These are phyloP conservation scores for Andricus grossulariae DNA, from an alignment of 1,140 invertebrate species.

Conservation along the genomic window DNA sequence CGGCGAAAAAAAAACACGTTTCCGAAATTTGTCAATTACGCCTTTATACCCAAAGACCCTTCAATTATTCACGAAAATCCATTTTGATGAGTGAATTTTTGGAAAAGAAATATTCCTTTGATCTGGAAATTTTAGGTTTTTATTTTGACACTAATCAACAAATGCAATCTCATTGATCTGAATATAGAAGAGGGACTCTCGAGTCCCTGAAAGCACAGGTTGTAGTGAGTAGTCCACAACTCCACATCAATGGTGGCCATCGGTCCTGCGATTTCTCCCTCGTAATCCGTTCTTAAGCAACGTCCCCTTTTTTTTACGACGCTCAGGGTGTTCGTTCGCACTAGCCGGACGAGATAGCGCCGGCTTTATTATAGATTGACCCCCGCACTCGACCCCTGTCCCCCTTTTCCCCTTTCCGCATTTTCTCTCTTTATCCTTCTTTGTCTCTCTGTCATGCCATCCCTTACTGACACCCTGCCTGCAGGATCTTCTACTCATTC, in stretches of 20 bases:
- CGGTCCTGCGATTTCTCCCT: constrained; percentile 69
- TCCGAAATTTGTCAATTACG: too few relatives aligned
- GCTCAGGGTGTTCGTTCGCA: constrained; percentile 64
- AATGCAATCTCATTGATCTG: background rate
- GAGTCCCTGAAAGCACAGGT: constrained; percentile 44
- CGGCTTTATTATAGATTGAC: constrained; percentile 75
- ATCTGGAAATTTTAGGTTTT: too few relatives aligned
- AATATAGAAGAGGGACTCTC: background rate
- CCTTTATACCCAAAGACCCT: too few relatives aligned
- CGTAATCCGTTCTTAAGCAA: constrained; percentile 74
- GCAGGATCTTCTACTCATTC: constrained; percentile 33
- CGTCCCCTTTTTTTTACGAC: constrained; percentile 72
- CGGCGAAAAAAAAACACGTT: too few relatives aligned
- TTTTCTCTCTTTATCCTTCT: constrained; percentile 44
- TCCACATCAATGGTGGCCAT: constrained; percentile 54
- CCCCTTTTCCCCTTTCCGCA: constrained; percentile 45
- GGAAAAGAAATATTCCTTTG: too few relatives aligned
- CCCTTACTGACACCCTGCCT: constrained; percentile 32
- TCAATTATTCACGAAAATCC: too few relatives aligned
- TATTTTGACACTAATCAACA: too few relatives aligned
- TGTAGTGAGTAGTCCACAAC: too few relatives aligned
- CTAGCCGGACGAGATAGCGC: constrained; percentile 68
- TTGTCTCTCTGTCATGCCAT: constrained; percentile 32
- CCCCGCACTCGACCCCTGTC: constrained; percentile 67
- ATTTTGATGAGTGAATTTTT: too few relatives aligned